phyloP scores from a whole-genome alignment of 2,113 vertebrate species.

The Cricetomys ansorgei region DNA sequence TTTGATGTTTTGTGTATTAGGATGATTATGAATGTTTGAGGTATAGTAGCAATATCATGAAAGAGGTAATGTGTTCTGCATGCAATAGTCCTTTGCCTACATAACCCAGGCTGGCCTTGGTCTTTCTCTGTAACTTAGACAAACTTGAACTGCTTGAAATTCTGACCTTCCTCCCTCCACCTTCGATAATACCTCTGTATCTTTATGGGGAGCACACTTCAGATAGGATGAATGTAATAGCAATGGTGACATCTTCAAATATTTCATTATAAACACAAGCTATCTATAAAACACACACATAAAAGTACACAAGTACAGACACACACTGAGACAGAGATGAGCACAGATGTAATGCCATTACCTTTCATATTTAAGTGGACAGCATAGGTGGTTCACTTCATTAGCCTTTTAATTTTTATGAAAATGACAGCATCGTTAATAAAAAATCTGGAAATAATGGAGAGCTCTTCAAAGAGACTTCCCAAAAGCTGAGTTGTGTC shows the following conservation, averaged over 20 bases:
- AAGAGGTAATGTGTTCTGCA: not conserved
- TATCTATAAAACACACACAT: not conserved
- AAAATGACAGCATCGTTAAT: not conserved
- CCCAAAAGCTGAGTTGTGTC: not conserved
- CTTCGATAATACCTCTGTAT: not conserved
- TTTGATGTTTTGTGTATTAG: not conserved
- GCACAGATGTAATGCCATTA: not conserved
- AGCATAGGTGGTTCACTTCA: not conserved
- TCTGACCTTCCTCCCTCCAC: not conserved
- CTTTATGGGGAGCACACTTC: not conserved
- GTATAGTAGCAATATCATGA: not conserved
- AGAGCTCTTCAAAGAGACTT: not conserved
- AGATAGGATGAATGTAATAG: not conserved
- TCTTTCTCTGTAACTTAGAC: not conserved
- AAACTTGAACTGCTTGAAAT: not conserved
- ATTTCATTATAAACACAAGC: not conserved
- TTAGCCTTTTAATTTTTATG: not conserved
- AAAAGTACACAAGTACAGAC: not conserved
- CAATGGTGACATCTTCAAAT: not conserved
- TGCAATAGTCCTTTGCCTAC: not conserved
- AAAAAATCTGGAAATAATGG: not conserved
- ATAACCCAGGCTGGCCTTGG: not conserved
- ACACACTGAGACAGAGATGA: not conserved
- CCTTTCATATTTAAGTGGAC: not conserved
- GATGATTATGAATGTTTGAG: not conserved